These are phyloP conservation scores for Recurvirostra avosetta DNA, from an alignment of 2,113 vertebrate species.

Conservation along the genomic window DNA sequence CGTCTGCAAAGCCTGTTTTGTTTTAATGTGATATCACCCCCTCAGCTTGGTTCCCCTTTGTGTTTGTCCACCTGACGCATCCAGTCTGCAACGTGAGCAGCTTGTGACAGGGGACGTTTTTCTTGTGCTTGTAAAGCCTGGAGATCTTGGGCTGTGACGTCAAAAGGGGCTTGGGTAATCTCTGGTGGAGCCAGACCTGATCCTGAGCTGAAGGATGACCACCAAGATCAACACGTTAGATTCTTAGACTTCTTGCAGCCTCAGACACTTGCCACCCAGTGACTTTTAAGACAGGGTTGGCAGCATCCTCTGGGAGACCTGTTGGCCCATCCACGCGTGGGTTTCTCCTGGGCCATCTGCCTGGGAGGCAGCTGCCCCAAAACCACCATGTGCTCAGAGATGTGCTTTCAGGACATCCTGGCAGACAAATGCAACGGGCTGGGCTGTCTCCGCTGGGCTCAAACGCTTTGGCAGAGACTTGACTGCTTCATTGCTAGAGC, in stretches of 20 bases:
- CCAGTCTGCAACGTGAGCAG: neutral
- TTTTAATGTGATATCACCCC: neutral
- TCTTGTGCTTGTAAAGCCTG: neutral
- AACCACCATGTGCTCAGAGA: fast-evolving
- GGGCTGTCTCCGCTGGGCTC: neutral
- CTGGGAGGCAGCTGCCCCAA: neutral
- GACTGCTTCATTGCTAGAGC: neutral
- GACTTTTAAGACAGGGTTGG: neutral
- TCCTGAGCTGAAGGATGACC: neutral
- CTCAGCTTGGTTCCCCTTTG: neutral
- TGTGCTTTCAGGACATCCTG: neutral
- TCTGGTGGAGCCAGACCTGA: neutral
- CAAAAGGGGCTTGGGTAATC: neutral
- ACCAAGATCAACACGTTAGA: neutral
- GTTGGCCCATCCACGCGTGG: fast-evolving
- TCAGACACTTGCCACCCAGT: neutral
- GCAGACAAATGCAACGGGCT: neutral
- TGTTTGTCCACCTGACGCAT: neutral
- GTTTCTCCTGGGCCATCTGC: neutral
- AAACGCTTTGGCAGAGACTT: neutral
- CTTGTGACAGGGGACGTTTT: neutral
- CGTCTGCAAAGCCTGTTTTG: neutral
- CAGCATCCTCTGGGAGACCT: neutral
- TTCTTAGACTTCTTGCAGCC: neutral
- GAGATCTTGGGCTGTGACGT: neutral